phyloP scores from a whole-genome alignment of 1,140 invertebrate genomes.

The Hestina assimilis region DNA sequence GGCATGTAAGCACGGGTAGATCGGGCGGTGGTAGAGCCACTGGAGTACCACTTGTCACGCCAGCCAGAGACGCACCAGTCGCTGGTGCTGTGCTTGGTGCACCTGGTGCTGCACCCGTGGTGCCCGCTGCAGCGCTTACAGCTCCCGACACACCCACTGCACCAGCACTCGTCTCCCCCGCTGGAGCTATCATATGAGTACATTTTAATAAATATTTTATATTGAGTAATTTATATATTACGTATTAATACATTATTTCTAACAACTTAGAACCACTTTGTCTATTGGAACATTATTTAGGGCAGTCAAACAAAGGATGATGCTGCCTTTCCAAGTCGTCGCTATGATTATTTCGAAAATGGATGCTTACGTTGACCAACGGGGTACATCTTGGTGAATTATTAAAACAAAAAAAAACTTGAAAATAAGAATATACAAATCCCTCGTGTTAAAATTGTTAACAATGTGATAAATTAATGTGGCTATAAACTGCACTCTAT shows the following conservation, averaged over 20 bases:
- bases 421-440: constrained; percentile 60
- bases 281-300: constrained; percentile 59
- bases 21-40: constrained; percentile 77
- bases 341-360: constrained; percentile 32
- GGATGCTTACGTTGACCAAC: constrained; percentile 72
- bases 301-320: constrained; percentile 72
- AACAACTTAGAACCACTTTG: constrained; percentile 17
- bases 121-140: constrained; percentile 51
- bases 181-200: constrained; percentile 53
- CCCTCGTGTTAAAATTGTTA: constrained; percentile 56
- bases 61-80: constrained; percentile 68
- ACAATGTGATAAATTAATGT: constrained; percentile 63
- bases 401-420: constrained; percentile 59
- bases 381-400: constrained; percentile 67
- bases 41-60: constrained; percentile 50
- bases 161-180: constrained; percentile 71
- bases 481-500: constrained; percentile 46
- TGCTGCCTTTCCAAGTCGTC: constrained; percentile 42
- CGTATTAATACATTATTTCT: not conserved
- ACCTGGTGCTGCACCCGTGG: constrained; percentile 45
- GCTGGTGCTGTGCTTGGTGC: constrained; percentile 47
- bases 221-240: constrained; percentile 6
- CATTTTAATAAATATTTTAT: constrained; percentile 1
- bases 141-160: constrained; percentile 62
- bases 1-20: constrained; percentile 89